Conservation (phyloP, 2,797 vertebrate species). For the Clamator glandarius region DNA sequence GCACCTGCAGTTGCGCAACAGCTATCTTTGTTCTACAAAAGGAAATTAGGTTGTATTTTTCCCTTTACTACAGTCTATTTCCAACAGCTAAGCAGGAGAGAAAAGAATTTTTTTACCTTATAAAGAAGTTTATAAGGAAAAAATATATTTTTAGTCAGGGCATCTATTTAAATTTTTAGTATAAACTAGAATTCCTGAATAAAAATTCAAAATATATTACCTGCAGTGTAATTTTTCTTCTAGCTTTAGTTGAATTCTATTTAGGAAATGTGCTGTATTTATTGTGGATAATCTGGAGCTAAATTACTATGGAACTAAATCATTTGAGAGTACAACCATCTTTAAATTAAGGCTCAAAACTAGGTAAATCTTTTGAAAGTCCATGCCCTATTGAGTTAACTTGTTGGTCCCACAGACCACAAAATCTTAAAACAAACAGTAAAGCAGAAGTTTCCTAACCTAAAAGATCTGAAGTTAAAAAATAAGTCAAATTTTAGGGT, state of each 20-base stretch:
- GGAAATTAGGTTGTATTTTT: background rate
- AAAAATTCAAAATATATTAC: background rate
- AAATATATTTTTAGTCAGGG: background rate
- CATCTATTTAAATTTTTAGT: background rate
- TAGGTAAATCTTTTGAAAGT: background rate
- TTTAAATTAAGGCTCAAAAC: background rate
- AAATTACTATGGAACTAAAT: background rate
- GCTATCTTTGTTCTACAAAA: background rate
- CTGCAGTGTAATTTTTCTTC: background rate
- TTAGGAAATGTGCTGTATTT: background rate
- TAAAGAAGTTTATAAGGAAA: too few relatives aligned
- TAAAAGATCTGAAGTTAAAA: background rate
- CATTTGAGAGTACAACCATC: background rate
- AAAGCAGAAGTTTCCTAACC: background rate
- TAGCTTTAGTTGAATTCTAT: background rate
- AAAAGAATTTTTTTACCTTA: background rate
- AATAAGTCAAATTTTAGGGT: background rate
- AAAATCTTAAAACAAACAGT: background rate
- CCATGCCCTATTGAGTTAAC: background rate
- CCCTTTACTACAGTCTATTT: background rate
- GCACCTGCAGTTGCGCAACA: background rate
- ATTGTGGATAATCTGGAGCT: background rate
- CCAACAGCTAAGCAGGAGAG: fast-evolving
- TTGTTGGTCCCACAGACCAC: background rate
- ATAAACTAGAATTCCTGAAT: background rate